Evolutionary conservation across 2,113 vertebrate genomes (phyloP), one percentile per base, ranked within the genome.

Genomic region (Todiramphus chloris): DNA sequence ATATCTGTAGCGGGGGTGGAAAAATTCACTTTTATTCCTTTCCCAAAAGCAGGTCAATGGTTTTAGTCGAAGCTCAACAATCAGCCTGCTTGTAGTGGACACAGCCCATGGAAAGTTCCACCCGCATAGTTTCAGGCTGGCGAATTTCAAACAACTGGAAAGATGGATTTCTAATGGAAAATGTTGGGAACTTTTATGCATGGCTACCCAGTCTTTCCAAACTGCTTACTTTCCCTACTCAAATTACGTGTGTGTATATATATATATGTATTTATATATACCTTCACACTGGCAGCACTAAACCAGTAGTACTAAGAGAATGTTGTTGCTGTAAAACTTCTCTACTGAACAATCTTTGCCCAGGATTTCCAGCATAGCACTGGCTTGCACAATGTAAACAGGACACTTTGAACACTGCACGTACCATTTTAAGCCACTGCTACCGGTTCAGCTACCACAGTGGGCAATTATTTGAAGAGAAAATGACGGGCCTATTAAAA

Each of bases 61-160:
- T 75, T 95, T 82, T 33, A 82, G 69, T 74, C 1, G 3, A 78
- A 75, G 63, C 88, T 69, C 75, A 41, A 31, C 50, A 83, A 83
- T 75, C 33, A 92, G 50, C 30, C 35, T 1, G 5, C 53, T 67
- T 79, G 66, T 24, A 43, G 90, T 5, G 2, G 70, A 35, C 27
- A 69, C 4, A 48, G 67, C 35, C 59, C 16, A 23, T 10, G 88
- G 95, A 93, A 95, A 93, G 78, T 92, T 95, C 85, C 82, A 73
- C 30, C 67, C 24, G 1, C 35, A 66, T 5, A 59, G 28, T 39
- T 82, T 93, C 39, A 82, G 66, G 56, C 53, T 76, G 67, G 75
- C 44, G 73, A 92, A 73, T 66, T 68, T 83, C 56, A 92, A 83
- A 77, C 69, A 81, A 73, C 67, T 92, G 67, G 82, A 80, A 88